A percentile compares a stretch with the other conserved stretches of the same genome.
phyloP scores from a whole-genome alignment of 2,113 vertebrate genomes.

The Cynopterus brachyotis region DNA sequence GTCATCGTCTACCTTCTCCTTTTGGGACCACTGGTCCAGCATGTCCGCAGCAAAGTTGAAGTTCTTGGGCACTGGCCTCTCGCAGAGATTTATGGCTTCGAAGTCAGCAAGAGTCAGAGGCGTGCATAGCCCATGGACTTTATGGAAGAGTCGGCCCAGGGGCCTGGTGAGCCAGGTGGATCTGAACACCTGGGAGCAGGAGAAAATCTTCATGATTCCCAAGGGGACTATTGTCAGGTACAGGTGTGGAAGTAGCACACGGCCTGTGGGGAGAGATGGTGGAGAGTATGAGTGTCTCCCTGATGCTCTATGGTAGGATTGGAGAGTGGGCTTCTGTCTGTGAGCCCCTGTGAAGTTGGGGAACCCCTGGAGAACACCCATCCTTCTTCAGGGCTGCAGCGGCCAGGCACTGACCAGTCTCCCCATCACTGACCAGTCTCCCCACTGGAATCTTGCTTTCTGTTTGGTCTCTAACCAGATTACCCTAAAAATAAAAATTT shows the following conservation, averaged over 20 bases:
- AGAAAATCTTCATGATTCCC: constrained; percentile 68
- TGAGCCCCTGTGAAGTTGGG: neutral
- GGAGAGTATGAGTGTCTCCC: neutral
- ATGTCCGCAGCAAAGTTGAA: constrained; percentile 89
- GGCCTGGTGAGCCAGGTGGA: constrained; percentile 44
- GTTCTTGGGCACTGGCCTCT: constrained; percentile 75
- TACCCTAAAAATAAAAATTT: neutral
- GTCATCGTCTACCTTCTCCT: constrained; percentile 82
- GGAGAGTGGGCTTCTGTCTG: neutral
- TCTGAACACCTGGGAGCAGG: constrained; percentile 12
- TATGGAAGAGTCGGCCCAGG: constrained; percentile 42
- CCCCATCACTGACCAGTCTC: neutral
- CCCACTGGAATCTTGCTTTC: neutral
- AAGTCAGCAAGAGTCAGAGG: constrained; percentile 82
- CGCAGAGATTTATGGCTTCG: constrained; percentile 79
- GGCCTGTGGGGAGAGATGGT: neutral
- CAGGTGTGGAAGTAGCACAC: neutral
- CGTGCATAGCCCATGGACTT: neutral
- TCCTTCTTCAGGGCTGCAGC: neutral
- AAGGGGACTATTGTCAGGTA: neutral
- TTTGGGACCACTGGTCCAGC: constrained; percentile 85
- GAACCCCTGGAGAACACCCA: neutral
- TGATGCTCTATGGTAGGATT: neutral
- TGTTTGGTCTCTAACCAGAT: neutral
- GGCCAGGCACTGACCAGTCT: neutral